Evolutionary conservation across 2,888 invertebrate species (phyloP).

Genomic region (Eupithecia vulgata): DNA sequence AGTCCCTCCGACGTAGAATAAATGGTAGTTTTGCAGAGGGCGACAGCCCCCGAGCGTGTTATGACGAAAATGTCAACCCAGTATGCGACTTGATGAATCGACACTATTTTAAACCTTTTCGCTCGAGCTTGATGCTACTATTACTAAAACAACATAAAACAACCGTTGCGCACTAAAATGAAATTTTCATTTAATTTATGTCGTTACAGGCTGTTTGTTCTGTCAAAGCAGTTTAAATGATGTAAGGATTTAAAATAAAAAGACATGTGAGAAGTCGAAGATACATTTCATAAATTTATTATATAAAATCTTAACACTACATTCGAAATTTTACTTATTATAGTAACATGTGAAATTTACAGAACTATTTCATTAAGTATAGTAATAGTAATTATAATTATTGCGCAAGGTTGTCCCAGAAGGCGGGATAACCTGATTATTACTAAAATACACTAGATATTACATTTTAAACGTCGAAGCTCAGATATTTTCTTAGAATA

Average conservation of each 20-base stretch:
- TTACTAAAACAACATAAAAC: constrained; percentile 40
- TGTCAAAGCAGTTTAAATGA: neutral
- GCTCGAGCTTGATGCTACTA: constrained; percentile 54
- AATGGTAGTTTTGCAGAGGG: constrained; percentile 47
- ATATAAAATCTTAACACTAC: constrained; percentile 84
- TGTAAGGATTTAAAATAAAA: neutral
- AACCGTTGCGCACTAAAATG: constrained; percentile 5
- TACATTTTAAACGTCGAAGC: constrained; percentile 80
- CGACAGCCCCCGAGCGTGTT: constrained; percentile 64
- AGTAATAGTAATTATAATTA: constrained; percentile 82
- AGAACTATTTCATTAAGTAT: constrained; percentile 78
- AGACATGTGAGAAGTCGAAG: constrained; percentile 57
- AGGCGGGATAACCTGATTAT: constrained; percentile 66
- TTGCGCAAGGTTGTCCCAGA: constrained; percentile 77
- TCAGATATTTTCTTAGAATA: constrained; percentile 81
- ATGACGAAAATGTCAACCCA: constrained; percentile 82
- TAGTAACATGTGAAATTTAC: constrained; percentile 83
- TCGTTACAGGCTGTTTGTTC: neutral
- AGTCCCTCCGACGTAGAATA: constrained; percentile 38
- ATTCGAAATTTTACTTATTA: constrained; percentile 78
- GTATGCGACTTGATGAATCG: constrained; percentile 82
- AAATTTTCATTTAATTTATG: constrained; percentile 4
- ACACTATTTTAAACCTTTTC: constrained; percentile 78
- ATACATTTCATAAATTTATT: constrained; percentile 84
- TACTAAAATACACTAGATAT: constrained; percentile 75